These are phyloP conservation scores for Lomographa bimaculata DNA, from an alignment of 2,888 invertebrate species.

Conservation along the genomic window DNA sequence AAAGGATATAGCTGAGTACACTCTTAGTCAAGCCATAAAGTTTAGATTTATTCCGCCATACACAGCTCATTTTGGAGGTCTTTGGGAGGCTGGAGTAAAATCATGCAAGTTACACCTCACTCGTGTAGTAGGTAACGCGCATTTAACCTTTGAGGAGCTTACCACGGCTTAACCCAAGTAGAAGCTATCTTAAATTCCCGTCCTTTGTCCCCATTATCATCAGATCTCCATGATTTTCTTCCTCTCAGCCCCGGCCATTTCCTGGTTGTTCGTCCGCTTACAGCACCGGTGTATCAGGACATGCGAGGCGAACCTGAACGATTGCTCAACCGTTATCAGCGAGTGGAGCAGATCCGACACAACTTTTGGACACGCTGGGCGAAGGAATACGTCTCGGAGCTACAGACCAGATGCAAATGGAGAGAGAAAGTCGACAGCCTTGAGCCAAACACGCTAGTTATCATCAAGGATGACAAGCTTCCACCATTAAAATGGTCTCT, in stretches of 20 bases:
- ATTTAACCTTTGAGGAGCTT: constrained; percentile 26
- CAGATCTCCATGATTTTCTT: constrained; percentile 30
- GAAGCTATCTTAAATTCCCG: constrained; percentile 37
- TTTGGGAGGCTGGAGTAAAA: constrained; percentile 16
- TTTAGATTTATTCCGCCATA: constrained; percentile 23
- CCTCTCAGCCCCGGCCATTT: constrained; percentile 46
- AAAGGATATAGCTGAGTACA: constrained; percentile 1
- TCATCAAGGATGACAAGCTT: constrained; percentile 30
- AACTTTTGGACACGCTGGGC: constrained; percentile 25
- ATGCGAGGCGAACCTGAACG: not conserved
- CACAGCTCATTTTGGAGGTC: constrained; percentile 21
- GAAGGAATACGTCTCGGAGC: constrained; percentile 32
- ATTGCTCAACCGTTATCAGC: constrained; percentile 12
- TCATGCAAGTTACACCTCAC: constrained; percentile 6
- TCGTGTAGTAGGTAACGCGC: not conserved
- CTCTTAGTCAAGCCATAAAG: constrained; percentile 16
- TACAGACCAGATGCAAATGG: constrained; percentile 34
- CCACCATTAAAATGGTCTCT: constrained; percentile 32
- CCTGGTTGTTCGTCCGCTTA: constrained; percentile 30
- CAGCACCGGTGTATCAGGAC: constrained; percentile 8
- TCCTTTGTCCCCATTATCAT: constrained; percentile 29
- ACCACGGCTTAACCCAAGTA: constrained; percentile 31
- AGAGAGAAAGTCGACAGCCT: constrained; percentile 1
- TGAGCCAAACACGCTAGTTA: constrained; percentile 17
- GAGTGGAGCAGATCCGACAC: constrained; percentile 23